Percentiles rank a stretch among this genome's conserved stretches.
Evolutionary conservation across 2,888 invertebrate genomes (phyloP).

Genomic region (Nemotelus nigrinus): DNA sequence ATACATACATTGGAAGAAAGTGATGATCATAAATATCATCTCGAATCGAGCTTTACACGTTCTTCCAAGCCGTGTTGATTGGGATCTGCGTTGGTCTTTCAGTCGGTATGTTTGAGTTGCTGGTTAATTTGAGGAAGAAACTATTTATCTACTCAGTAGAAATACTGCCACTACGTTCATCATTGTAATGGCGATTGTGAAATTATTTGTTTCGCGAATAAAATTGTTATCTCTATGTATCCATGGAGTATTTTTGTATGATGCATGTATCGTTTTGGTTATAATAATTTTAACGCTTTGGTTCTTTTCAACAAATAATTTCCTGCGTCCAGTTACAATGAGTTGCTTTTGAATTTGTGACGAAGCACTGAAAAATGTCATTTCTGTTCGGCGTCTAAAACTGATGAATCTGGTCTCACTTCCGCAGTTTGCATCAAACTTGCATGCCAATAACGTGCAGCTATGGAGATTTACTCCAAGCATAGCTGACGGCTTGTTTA

Average conservation of each 20-base stretch:
- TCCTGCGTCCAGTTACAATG: too few relatives aligned
- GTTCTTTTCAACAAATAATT: too few relatives aligned
- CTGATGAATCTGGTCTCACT: too few relatives aligned
- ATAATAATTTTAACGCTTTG: too few relatives aligned
- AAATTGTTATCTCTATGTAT: not conserved
- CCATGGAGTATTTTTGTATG: not conserved
- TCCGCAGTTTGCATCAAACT: too few relatives aligned
- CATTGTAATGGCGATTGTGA: conserved; percentile 23
- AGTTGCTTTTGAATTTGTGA: too few relatives aligned
- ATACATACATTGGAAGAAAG: conserved; percentile 19
- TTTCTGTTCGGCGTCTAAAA: too few relatives aligned
- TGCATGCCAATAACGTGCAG: too few relatives aligned
- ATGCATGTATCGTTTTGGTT: not conserved
- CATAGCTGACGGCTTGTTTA: too few relatives aligned
- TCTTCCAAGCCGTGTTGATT: not conserved
- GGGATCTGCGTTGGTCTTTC: not conserved
- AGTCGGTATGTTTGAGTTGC: not conserved
- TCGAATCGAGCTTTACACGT: conserved; percentile 1
- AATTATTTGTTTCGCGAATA: not conserved
- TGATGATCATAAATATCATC: conserved; percentile 8
- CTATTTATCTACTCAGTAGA: conserved; percentile 8
- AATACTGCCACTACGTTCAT: not conserved
- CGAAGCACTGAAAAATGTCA: too few relatives aligned
- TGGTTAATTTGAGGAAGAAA: conserved; percentile 36
- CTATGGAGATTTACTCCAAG: too few relatives aligned